These are phyloP conservation scores for Gopherus evgoodei DNA, from an alignment of 2,113 vertebrate species.

Conservation along the genomic window DNA sequence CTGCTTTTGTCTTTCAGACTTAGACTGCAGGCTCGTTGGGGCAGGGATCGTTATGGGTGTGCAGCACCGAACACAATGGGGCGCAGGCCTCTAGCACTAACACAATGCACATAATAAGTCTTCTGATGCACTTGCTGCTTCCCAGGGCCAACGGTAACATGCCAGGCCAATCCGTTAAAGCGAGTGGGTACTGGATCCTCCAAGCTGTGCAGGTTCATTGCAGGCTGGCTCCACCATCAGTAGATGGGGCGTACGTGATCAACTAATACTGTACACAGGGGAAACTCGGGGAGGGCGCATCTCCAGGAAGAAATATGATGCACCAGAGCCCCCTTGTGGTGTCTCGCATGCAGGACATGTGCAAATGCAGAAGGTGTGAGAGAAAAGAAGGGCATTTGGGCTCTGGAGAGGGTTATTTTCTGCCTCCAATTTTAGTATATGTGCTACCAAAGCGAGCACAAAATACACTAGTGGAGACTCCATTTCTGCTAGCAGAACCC, in stretches of 20 bases:
- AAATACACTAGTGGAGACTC: fast-evolving
- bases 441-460: no score
- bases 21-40: background rate
- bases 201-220: background rate
- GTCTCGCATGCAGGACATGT: fast-evolving
- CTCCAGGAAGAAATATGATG: background rate
- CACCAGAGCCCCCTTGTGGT: background rate
- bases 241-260: fast-evolving
- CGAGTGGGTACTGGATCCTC: background rate
- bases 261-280: fast-evolving
- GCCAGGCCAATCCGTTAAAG: background rate
- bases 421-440: fast-evolving
- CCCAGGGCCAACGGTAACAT: background rate
- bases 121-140: fast-evolving
- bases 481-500: background rate
- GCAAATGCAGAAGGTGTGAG: background rate
- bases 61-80: no score
- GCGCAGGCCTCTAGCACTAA: fast-evolving
- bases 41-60: background rate
- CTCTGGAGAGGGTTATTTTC: background rate
- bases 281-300: fast-evolving
- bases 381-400: background rate
- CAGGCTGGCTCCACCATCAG: fast-evolving
- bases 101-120: background rate
- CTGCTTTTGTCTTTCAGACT: background rate